Percentiles rank a stretch among this genome's conserved stretches.
Conservation (phyloP, 2,888 invertebrate genomes). For the Chouioia cunea region DNA sequence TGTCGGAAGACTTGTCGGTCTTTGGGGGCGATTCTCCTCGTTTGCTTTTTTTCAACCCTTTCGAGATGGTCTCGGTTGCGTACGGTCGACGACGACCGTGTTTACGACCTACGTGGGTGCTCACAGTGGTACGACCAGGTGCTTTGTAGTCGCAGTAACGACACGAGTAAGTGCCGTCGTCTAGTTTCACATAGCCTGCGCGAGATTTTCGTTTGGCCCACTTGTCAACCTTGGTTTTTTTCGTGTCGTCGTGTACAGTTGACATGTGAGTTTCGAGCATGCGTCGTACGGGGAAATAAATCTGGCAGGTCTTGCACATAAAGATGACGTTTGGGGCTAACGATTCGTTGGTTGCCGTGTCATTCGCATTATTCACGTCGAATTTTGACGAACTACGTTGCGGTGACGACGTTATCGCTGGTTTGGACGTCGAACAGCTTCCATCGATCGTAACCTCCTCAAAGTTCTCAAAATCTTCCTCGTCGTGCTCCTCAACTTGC, state of each 20-base stretch:
- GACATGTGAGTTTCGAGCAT: slow-evolving; percentile 45
- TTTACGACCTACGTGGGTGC: slow-evolving; percentile 8
- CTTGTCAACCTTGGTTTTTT: slow-evolving; percentile 13
- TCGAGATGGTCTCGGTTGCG: not conserved
- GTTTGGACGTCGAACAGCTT: not conserved
- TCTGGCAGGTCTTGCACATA: slow-evolving; percentile 49
- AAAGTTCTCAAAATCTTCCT: slow-evolving; percentile 29
- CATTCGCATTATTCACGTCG: not conserved
- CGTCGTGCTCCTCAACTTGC: not conserved
- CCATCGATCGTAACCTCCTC: slow-evolving; percentile 47
- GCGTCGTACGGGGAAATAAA: slow-evolving; percentile 39
- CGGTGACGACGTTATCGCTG: not conserved
- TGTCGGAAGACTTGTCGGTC: not conserved
- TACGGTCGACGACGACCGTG: not conserved
- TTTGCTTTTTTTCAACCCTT: too few relatives aligned
- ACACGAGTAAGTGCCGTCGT: slow-evolving; percentile 24
- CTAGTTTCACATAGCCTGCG: slow-evolving; percentile 13
- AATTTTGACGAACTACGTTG: too few relatives aligned
- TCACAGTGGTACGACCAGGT: slow-evolving; percentile 7
- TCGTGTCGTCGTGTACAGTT: slow-evolving; percentile 35
- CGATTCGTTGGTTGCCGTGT: too few relatives aligned
- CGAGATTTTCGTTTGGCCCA: slow-evolving; percentile 30
- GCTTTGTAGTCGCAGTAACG: slow-evolving; percentile 26
- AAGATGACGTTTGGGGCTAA: slow-evolving; percentile 33
- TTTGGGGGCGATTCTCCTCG: not conserved